Evolutionary conservation across 2,113 vertebrate species (phyloP), one percentile per base, ranked within the genome.

Genomic region (Hylia prasina): DNA sequence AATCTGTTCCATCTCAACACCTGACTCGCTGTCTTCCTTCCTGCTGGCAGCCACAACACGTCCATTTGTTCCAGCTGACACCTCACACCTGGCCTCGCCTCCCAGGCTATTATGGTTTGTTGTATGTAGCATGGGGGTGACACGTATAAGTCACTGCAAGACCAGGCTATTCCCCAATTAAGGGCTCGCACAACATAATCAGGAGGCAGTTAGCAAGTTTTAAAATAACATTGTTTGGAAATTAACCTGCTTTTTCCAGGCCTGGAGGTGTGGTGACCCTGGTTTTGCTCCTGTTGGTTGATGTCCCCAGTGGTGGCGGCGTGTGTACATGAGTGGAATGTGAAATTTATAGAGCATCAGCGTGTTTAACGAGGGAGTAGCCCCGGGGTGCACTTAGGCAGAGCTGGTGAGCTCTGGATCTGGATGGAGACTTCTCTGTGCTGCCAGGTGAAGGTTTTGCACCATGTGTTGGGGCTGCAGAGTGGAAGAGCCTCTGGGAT

Each of bases 201-300:
- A 95, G 87, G 58, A 90, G 79, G 94, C 72, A 89, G 88, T 97
- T 97, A 97, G 96, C 96, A 90, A 96, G 92, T 95, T 97, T 97
- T 97, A 97, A 96, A 97, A 95, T 90, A 96, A 96, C 92, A 94
- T 92, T 92, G 94, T 93, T 95, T 96, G 92, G 89, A 92, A 96
- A 96, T 94, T 87, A 95, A 94, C 95, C 82, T 89, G 72, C 89
- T 90, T 69, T 87, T 95, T 96, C 89, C 89, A 91, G 73, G 80
- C 94, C 92, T 54, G 73, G 53, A 92, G 95, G 95, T 80, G 92
- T 47, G 65, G 73, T 96, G 94, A 37, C 83, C 94, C 94, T 89
- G 8, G 2, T 91, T 85, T 63, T 63, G 73, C 89, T 92, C 53
- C 0, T 94, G 95, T 92, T 92, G 83, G 82, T 86, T 12, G 86